Evolutionary conservation across 2,113 vertebrate species (phyloP), one percentile per base, ranked within the genome.

Genomic region (Tiliqua scincoides): DNA sequence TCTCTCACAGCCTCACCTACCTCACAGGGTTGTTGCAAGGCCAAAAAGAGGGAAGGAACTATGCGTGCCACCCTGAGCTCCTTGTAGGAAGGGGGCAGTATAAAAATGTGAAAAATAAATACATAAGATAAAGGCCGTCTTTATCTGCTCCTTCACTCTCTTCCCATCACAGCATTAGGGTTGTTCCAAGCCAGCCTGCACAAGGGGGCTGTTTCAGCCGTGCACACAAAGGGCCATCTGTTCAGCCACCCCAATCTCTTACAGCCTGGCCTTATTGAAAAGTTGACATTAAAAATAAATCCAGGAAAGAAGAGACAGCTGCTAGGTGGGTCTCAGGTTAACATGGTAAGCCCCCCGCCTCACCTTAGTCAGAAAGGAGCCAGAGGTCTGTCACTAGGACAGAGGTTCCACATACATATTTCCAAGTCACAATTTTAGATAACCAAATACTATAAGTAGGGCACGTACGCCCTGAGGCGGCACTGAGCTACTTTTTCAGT

Each of bases 401-500:
- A n/a, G n/a, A n/a, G n/a, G n/a, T n/a, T n/a, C n/a, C n/a, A n/a
- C n/a, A n/a, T n/a, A 79, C 17, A 89, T 92, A 84, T 43, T 87
- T 81, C 84, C 61, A 84, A 72, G 3, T 3, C 7, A 14, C 15
- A n/a, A 80, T 87, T 14, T 80, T 78, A 59, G 79, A 84, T 78
- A 89, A 88, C 83, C 83, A 77, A 87, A 48, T 48, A n/a, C n/a
- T n/a, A n/a, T n/a, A 48, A 48, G 43, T 48, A 48, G 8, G 43
- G 43, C 43, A n/a, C n/a, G n/a, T n/a, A n/a, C n/a, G n/a, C n/a
- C n/a, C n/a, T n/a, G n/a, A 79, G 83, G 84, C 57, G 48, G 35
- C 77, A 90, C 90, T 94, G 91, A 91, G 90, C 93, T 79, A 73
- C n/a, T n/a, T n/a, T n/a, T n/a, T n/a, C n/a, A n/a, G n/a, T n/a